Base-by-base conservation (phyloP, 2,797 vertebrate genomes). In the Esox masquinongy region DNA sequence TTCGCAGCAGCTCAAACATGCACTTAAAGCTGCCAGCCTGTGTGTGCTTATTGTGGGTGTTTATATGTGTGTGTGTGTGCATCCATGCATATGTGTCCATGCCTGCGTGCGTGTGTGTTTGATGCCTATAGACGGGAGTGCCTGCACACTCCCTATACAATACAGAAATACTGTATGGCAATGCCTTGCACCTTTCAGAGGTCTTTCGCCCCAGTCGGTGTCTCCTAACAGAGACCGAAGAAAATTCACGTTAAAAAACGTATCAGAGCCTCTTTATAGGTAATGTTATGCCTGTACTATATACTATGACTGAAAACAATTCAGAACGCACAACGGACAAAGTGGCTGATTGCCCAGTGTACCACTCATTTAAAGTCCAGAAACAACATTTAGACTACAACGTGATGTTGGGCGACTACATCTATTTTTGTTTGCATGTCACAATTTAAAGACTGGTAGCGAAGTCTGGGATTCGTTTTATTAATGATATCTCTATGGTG, bases 311-410 rank as follows among this genome's bases (percentile, higher is more conserved):
- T 47, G 43, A 47, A 11, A 14, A 47, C 43, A 14, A 4, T 11
- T 11, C 43, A 47, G 12, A 12, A 47, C 12, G 43, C 43, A 47
- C 6, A 14, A 47, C 43, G 3, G 43, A 43, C 43, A 47, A 1
- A 14, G 43, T 47, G 12, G 7, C 6, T 26, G 56, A 5, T 68
- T 73, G 63, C 72, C 29, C 59, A 22, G 64, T 81, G 24, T 61
- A 61, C n/a, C 56, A 43, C 73, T 31, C 73, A 71, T 85, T 87
- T 84, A 29, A 63, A 83, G 83, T 75, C 68, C 56, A 86, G 77
- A 73, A 84, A 77, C 29, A 8, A 73, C 80, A 85, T 70, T 59
- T 2, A 47, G 43, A 47, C 43, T 11, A 14, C 12, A 81, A 79
- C 82, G 71, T 79, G 53, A 22, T 59, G 36, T 39, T 39, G 36